phyloP scores from a whole-genome alignment of 2,113 vertebrate species.

The Syngnathus scovelli region DNA sequence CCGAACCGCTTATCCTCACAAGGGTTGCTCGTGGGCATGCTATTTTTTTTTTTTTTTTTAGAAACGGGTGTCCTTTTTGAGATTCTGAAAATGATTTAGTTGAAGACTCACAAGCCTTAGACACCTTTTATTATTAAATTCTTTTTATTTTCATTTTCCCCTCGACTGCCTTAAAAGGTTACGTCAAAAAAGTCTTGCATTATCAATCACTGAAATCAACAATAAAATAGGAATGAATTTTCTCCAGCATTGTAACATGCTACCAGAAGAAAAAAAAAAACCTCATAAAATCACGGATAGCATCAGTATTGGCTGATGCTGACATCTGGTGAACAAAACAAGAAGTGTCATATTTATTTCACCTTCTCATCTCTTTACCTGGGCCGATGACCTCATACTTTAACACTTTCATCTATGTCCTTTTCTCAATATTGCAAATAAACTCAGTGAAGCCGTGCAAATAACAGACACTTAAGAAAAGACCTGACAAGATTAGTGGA shows the following conservation, averaged over 20 bases:
- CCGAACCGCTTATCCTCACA: too few relatives aligned
- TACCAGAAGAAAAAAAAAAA: background rate
- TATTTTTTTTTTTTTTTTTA: too few relatives aligned
- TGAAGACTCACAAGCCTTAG: background rate
- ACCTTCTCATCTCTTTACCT: slow-evolving; percentile 3
- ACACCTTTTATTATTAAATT: background rate
- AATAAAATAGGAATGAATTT: background rate
- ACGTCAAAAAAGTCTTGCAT: background rate
- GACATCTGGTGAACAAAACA: slow-evolving; percentile 50
- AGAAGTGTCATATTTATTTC: background rate
- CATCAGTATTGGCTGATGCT: slow-evolving; percentile 5
- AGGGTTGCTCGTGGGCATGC: too few relatives aligned
- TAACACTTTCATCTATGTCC: slow-evolving; percentile 1
- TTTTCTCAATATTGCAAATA: background rate
- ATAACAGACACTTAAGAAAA: slow-evolving; percentile 3
- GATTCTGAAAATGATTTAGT: too few relatives aligned
- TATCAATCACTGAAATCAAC: background rate
- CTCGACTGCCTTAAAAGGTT: too few relatives aligned
- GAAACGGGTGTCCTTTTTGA: too few relatives aligned
- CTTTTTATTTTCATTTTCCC: too few relatives aligned
- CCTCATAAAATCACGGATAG: background rate
- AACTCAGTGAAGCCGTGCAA: slow-evolving; percentile 18
- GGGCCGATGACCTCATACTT: background rate
- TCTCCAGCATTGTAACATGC: too few relatives aligned
- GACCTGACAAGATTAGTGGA: slow-evolving; percentile 13